A percentile compares a stretch with the other conserved stretches of the same genome.
Evolutionary conservation across 2,797 vertebrate genomes (phyloP).

Genomic region (Pyrocephalus nanus): DNA sequence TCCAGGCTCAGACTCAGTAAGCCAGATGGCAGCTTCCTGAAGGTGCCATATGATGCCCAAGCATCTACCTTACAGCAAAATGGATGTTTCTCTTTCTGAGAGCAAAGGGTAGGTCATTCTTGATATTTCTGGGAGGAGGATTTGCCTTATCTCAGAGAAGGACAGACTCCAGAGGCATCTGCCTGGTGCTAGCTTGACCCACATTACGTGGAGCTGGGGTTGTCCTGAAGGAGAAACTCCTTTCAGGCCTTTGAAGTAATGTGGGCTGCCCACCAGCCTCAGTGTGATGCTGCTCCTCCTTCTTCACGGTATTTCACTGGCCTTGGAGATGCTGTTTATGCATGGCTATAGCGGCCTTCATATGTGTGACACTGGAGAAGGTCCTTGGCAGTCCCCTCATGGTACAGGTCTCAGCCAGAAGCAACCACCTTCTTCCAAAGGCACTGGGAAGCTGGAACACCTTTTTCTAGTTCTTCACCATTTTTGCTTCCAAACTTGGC

Average conservation of each 20-base stretch:
- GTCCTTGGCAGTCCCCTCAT: not conserved
- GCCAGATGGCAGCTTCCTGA: not conserved
- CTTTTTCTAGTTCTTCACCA: not conserved
- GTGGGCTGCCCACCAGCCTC: not conserved
- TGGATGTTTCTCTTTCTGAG: not conserved
- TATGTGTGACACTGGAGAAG: not conserved
- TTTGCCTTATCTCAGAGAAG: not conserved
- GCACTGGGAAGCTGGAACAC: not conserved
- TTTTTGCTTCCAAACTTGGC: not conserved
- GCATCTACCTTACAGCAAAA: not conserved
- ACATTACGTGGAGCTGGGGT: fast-evolving
- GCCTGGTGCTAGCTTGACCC: not conserved
- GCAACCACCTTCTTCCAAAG: not conserved
- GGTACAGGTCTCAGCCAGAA: not conserved
- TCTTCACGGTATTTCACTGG: not conserved
- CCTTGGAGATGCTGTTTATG: not conserved
- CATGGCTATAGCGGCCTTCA: not conserved
- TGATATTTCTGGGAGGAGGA: not conserved
- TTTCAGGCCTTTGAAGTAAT: not conserved
- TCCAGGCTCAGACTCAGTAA: not conserved
- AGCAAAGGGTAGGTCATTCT: not conserved
- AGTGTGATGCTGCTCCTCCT: not conserved
- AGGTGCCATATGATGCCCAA: not conserved
- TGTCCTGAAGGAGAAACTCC: not conserved
- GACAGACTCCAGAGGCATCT: not conserved